Percentiles rank a stretch among this genome's conserved stretches.
Evolutionary conservation across 1,140 invertebrate species (phyloP).

Genomic region (Plutomurus gul): DNA sequence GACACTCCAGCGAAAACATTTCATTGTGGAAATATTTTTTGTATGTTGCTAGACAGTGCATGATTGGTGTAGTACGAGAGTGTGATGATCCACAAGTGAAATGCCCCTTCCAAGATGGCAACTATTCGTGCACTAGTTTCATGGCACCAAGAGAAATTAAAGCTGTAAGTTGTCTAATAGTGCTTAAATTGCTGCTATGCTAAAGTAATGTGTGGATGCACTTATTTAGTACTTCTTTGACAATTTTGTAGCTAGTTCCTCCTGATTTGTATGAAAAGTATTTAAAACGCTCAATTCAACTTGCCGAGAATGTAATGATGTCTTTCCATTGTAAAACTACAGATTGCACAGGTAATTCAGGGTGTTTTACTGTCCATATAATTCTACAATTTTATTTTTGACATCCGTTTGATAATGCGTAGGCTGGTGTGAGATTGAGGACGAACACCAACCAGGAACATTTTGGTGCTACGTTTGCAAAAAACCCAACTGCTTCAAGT

Average conservation of each 20-base stretch:
- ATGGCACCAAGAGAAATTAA: slow-evolving; percentile 63
- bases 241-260: slow-evolving; percentile 60
- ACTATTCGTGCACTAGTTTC: slow-evolving; percentile 60
- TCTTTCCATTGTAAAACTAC: slow-evolving; percentile 89
- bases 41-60: slow-evolving; percentile 58
- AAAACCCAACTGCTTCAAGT: slow-evolving; percentile 81
- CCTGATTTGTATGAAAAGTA: slow-evolving; percentile 59
- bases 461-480: slow-evolving; percentile 84
- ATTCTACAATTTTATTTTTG: no score
- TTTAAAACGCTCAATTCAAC: slow-evolving; percentile 69
- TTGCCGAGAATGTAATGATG: slow-evolving; percentile 77
- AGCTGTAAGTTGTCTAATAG: slow-evolving; percentile 58
- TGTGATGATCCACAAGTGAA: slow-evolving; percentile 60
- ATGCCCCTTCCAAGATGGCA: slow-evolving; percentile 61
- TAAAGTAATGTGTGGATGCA: neutral
- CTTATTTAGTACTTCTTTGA: neutral
- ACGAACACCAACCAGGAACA: slow-evolving; percentile 75
- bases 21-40: neutral
- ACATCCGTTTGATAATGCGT: no score
- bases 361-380: no score
- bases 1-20: neutral
- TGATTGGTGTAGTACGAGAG: slow-evolving; percentile 58
- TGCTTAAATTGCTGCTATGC: neutral
- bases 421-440: slow-evolving; percentile 67
- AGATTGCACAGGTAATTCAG: slow-evolving; percentile 82